Conservation (phyloP, 2,888 invertebrate species). For the Gymnoscelis rufifasciata region DNA sequence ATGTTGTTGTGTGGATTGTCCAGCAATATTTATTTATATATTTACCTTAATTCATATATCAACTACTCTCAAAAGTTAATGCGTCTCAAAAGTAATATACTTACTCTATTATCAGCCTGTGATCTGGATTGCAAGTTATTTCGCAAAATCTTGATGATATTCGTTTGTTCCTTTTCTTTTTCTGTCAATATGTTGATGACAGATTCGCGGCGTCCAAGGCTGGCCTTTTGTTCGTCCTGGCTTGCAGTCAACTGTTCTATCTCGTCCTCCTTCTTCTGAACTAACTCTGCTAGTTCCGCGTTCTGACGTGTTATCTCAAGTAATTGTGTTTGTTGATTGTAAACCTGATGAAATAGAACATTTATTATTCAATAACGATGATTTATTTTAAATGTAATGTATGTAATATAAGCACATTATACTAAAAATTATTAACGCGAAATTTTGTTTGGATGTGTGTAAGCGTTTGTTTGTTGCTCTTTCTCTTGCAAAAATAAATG, state of each 20-base stretch:
- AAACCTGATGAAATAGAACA: constrained; percentile 37
- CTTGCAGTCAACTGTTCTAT: constrained; percentile 40
- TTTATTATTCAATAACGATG: too few species aligned
- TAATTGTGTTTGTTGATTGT: constrained; percentile 50
- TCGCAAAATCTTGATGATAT: constrained; percentile 54
- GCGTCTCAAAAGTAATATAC: too few species aligned
- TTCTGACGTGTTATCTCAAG: constrained; percentile 47
- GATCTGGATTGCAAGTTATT: constrained; percentile 55
- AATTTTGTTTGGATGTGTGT: too few species aligned
- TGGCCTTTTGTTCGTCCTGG: constrained; percentile 40
- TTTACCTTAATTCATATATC: too few species aligned
- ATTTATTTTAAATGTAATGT: too few species aligned
- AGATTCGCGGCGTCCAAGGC: constrained; percentile 47
- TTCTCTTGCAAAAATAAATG: too few species aligned
- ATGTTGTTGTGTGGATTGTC: too few species aligned
- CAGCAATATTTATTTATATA: too few species aligned
- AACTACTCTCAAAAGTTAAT: too few species aligned
- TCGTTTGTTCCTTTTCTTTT: constrained; percentile 59
- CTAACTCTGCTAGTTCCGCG: constrained; percentile 42
- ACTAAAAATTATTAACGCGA: too few species aligned
- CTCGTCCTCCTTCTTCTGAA: constrained; percentile 50
- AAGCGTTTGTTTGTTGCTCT: too few species aligned
- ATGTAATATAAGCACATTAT: neutral
- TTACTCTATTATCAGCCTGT: constrained; percentile 53
- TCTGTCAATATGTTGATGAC: constrained; percentile 52